These are phyloP conservation scores for Myiozetetes cayanensis DNA, from an alignment of 2,113 vertebrate genomes.

Conservation along the genomic window DNA sequence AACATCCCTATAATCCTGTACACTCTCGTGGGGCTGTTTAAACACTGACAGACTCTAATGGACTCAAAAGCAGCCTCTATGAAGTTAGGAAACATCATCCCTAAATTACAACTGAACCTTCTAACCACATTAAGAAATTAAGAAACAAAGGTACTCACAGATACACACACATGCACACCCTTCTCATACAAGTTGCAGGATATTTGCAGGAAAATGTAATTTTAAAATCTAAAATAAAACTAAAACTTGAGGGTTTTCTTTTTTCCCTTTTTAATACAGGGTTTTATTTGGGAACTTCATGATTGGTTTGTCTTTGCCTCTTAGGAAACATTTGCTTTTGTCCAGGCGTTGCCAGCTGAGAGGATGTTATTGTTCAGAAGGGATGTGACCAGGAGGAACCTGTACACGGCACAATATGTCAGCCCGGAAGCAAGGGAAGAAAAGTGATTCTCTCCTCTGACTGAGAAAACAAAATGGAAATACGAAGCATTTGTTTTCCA, in stretches of 20 bases:
- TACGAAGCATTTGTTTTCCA: background rate
- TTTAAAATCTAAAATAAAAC: background rate
- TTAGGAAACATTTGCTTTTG: conserved; percentile 3
- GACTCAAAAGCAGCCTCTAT: background rate
- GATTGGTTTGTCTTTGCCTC: background rate
- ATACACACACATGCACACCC: background rate
- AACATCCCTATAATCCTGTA: background rate
- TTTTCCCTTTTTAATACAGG: background rate
- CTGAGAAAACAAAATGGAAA: background rate
- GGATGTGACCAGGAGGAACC: conserved; percentile 35
- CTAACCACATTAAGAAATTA: background rate
- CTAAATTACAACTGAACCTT: background rate
- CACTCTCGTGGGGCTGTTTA: background rate
- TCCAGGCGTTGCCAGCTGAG: conserved; percentile 48
- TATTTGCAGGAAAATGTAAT: background rate
- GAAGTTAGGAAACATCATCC: background rate
- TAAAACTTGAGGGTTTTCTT: background rate
- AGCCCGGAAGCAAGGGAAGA: conserved; percentile 52
- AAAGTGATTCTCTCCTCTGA: conserved; percentile 46
- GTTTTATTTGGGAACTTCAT: background rate
- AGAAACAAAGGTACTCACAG: background rate
- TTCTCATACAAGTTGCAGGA: background rate
- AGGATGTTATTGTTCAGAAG: conserved; percentile 70
- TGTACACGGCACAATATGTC: background rate
- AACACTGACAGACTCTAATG: background rate